Evolutionary conservation across 2,797 vertebrate genomes (phyloP).

Genomic region (Pangasius larnaudii): DNA sequence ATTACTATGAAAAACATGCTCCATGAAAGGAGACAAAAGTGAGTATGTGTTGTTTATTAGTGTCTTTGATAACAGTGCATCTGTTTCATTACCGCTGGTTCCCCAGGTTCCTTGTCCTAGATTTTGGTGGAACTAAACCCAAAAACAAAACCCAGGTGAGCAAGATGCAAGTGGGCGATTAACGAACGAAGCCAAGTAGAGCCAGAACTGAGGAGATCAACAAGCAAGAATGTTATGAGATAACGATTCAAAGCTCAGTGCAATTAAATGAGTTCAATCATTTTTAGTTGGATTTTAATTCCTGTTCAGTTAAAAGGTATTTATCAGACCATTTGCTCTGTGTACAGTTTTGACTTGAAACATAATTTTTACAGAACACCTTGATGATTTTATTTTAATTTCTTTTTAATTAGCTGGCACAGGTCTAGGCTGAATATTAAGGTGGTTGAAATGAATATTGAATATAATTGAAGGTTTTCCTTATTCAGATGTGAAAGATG

Average conservation of each 20-base stretch:
- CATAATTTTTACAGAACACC: neutral
- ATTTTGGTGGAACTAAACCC: neutral
- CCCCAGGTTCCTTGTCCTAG: neutral
- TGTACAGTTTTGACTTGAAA: neutral
- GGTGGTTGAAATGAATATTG: neutral
- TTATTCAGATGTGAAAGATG: no score
- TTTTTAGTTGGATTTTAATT: neutral
- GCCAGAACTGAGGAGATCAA: neutral
- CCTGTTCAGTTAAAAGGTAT: neutral
- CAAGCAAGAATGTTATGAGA: no score
- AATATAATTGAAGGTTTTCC: neutral
- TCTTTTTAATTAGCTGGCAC: neutral
- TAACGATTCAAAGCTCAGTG: neutral
- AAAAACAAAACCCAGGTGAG: neutral
- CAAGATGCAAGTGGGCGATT: neutral
- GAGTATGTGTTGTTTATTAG: neutral
- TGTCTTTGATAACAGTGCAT: neutral
- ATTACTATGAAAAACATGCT: constrained; percentile 8
- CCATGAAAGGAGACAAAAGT: neutral
- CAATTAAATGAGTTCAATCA: neutral
- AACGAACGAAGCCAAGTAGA: neutral
- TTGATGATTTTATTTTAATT: neutral
- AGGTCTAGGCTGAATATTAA: neutral
- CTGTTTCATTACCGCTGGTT: neutral
- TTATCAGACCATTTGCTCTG: neutral